Percentiles rank a stretch among this genome's conserved stretches.
Evolutionary conservation across 2,113 vertebrate species (phyloP).

Genomic region (Zosterops hypoxanthus): DNA sequence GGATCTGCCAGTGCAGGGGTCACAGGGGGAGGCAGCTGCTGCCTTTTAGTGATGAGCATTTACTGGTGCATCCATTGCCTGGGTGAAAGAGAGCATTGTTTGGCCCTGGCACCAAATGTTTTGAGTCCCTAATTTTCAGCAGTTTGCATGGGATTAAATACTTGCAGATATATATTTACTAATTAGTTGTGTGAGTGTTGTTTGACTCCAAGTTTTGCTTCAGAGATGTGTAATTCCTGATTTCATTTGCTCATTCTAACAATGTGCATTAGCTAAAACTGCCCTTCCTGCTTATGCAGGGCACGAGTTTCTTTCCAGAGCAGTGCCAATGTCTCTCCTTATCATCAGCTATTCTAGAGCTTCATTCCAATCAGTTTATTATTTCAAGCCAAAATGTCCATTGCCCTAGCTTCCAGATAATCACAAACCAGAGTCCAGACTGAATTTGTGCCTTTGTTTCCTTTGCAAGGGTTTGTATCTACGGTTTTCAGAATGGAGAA

Average conservation of each 20-base stretch:
- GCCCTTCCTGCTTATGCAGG: neutral
- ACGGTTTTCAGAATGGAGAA: neutral
- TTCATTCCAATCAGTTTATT: neutral
- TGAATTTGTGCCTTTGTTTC: neutral
- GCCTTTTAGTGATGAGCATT: neutral
- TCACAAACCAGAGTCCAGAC: neutral
- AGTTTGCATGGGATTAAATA: neutral
- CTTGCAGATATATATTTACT: neutral
- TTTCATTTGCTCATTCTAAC: neutral
- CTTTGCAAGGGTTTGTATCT: neutral
- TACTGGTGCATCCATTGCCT: neutral
- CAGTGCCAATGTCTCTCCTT: neutral
- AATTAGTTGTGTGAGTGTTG: neutral
- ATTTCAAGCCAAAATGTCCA: neutral
- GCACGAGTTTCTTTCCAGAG: neutral
- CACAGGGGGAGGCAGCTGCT: neutral
- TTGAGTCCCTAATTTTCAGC: neutral
- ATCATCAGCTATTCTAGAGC: neutral
- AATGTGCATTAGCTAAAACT: neutral
- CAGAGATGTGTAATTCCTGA: neutral
- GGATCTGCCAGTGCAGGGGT: neutral
- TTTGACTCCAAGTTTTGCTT: neutral
- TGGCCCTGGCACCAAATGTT: neutral
- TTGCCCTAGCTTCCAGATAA: neutral
- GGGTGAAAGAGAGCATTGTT: neutral